Percentiles rank a stretch among this genome's conserved stretches.
Evolutionary conservation across 2,888 invertebrate genomes (phyloP).

Genomic region (Cephalotes varians): DNA sequence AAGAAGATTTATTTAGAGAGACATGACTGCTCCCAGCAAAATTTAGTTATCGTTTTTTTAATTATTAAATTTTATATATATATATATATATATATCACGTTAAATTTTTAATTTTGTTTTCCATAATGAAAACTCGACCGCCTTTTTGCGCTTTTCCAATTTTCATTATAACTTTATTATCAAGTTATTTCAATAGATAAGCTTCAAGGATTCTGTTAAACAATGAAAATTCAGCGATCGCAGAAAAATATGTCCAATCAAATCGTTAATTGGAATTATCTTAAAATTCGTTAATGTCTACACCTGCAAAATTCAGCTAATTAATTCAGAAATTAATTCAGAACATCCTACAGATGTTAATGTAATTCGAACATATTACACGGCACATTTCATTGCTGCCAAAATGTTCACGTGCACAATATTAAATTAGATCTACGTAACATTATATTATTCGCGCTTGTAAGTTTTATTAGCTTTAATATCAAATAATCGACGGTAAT

Average conservation of each 20-base stretch:
- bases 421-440: constrained; percentile 19
- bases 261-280: neutral
- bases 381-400: neutral
- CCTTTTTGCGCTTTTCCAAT: neutral
- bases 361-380: constrained; percentile 13
- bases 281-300: constrained; percentile 6
- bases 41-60: neutral
- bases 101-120: neutral
- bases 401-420: neutral
- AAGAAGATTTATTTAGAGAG: neutral
- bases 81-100: neutral
- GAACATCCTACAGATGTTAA: neutral
- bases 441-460: neutral
- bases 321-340: constrained; percentile 27
- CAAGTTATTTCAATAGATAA: neutral
- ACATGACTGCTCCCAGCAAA: neutral
- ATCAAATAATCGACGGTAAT: neutral
- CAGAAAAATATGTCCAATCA: neutral
- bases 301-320: constrained; percentile 12
- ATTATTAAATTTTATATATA: neutral
- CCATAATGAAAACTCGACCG: neutral
- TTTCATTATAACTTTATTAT: neutral
- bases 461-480: constrained; percentile 4
- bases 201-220: neutral
- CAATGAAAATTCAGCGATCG: neutral